phyloP scores from a whole-genome alignment of 2,113 vertebrate genomes.

The Poeciliopsis retropinna region DNA sequence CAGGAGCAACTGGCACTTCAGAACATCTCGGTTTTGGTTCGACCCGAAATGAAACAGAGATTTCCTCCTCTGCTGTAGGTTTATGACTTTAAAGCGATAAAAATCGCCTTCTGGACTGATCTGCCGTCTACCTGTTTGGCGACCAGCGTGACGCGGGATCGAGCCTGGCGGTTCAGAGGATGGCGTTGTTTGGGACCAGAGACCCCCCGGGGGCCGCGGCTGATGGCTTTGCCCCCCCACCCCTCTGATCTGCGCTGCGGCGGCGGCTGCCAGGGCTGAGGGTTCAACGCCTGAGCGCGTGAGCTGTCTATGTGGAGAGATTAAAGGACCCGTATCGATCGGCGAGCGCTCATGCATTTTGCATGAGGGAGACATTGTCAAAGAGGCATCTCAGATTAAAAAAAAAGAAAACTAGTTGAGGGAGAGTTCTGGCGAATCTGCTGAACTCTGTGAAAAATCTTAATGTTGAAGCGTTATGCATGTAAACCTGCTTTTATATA shows the following conservation, averaged over 20 bases:
- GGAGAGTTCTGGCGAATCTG: slow-evolving; percentile 64
- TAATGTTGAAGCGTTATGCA: slow-evolving; percentile 62
- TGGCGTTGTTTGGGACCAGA: slow-evolving; percentile 8
- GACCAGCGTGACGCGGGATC: neutral
- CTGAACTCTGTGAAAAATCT: slow-evolving; percentile 70
- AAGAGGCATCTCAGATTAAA: slow-evolving; percentile 65
- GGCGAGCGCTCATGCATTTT: slow-evolving; percentile 74
- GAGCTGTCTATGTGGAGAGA: slow-evolving; percentile 73
- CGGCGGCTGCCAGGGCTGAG: slow-evolving; percentile 54
- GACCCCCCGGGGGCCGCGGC: slow-evolving; percentile 22
- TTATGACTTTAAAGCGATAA: neutral
- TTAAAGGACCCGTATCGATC: slow-evolving; percentile 78
- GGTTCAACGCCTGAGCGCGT: slow-evolving; percentile 62
- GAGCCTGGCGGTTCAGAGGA: slow-evolving; percentile 1
- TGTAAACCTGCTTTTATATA: slow-evolving; percentile 66
- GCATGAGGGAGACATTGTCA: slow-evolving; percentile 77
- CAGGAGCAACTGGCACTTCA: too few species aligned
- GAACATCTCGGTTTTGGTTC: too few species aligned
- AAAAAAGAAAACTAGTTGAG: slow-evolving; percentile 37
- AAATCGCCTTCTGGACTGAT: neutral
- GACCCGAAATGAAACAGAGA: too few species aligned
- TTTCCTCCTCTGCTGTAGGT: too few species aligned
- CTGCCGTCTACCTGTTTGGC: neutral
- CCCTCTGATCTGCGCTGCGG: slow-evolving; percentile 66
- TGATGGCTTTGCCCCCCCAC: slow-evolving; percentile 23